Conservation (phyloP, 2,113 vertebrate species). For the Bucco capensis region DNA sequence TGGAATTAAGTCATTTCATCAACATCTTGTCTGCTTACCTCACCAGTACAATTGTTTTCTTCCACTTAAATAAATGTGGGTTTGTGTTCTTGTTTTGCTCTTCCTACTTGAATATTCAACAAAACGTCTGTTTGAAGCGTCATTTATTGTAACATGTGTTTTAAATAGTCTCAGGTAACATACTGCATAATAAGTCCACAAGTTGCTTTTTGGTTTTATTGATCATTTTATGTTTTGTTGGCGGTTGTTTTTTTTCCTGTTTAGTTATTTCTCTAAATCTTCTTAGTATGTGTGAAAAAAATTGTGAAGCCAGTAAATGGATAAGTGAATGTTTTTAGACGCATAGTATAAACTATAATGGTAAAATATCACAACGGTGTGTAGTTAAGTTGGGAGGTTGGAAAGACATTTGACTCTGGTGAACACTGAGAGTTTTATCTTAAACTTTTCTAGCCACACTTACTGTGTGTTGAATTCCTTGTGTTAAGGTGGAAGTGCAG, state of each 20-base stretch:
- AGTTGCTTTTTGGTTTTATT: background rate
- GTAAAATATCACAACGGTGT: background rate
- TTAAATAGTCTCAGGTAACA: accelerated
- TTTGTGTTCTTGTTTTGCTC: background rate
- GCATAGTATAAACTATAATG: accelerated
- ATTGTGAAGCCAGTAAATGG: background rate
- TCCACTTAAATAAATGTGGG: background rate
- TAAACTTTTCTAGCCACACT: background rate
- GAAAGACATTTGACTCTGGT: background rate
- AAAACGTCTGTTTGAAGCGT: background rate
- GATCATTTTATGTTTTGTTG: accelerated
- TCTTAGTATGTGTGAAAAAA: background rate
- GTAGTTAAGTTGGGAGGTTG: background rate
- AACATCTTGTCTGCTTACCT: background rate
- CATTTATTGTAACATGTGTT: accelerated
- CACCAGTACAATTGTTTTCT: accelerated
- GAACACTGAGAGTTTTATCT: background rate
- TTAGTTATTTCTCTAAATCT: background rate
- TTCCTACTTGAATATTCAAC: background rate
- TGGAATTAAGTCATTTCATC: background rate
- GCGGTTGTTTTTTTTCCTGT: background rate
- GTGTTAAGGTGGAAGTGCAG: background rate
- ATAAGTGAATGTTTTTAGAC: background rate
- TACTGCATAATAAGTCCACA: background rate
- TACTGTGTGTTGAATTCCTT: background rate